Conservation (phyloP, 2,888 invertebrate genomes). For the Sepiola atlantica region DNA sequence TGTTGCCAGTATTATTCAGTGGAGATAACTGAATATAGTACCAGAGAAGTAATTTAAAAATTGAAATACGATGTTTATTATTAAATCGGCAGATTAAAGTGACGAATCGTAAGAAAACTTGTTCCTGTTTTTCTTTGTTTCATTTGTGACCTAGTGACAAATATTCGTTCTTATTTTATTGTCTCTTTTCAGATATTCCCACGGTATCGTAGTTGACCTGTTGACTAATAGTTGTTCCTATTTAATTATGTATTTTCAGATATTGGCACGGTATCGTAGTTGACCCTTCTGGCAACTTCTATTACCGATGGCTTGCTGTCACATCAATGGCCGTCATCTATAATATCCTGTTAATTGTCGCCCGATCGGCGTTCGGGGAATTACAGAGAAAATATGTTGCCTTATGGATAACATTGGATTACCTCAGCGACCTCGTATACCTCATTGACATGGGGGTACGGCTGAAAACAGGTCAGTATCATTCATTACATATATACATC, state of each 20-base stretch:
- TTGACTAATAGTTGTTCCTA: too few species aligned
- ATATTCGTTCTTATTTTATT: neutral
- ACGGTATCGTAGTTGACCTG: conserved; percentile 80
- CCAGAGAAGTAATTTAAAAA: too few species aligned
- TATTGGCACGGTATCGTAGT: conserved; percentile 76
- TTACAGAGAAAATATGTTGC: conserved; percentile 83
- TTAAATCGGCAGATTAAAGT: too few species aligned
- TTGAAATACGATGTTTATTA: too few species aligned
- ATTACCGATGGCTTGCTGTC: conserved; percentile 92
- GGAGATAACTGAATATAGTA: too few species aligned
- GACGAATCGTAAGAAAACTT: too few species aligned
- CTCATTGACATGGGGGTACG: conserved; percentile 89
- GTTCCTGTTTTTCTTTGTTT: too few species aligned
- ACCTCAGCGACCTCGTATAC: conserved; percentile 90
- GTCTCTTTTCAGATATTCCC: conserved; percentile 66
- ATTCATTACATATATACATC: too few species aligned
- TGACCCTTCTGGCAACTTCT: conserved; percentile 85
- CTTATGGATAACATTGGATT: conserved; percentile 89
- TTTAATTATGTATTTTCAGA: conserved; percentile 57
- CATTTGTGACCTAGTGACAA: too few species aligned
- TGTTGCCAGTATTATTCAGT: too few species aligned
- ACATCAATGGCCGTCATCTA: conserved; percentile 92
- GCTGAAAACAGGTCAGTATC: conserved; percentile 87
- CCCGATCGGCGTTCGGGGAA: conserved; percentile 93
- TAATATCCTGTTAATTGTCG: conserved; percentile 92